Base-by-base conservation (phyloP, 2,888 invertebrate genomes). In the Plutella xylostella region DNA sequence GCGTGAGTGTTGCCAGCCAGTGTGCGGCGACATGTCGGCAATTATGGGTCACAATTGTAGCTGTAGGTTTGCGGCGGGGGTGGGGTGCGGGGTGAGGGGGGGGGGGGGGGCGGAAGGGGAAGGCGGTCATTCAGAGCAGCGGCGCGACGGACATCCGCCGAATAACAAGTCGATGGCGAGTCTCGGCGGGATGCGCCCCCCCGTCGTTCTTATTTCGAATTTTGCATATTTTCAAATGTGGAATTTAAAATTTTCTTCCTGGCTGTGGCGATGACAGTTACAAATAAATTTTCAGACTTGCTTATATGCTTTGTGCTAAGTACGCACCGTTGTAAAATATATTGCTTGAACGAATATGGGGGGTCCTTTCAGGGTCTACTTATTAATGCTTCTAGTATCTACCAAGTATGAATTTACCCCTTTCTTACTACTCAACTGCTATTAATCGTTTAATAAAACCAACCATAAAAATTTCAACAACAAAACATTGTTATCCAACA, bases 91-190 rank as follows among this genome's bases (percentile, higher is more conserved):
- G 50, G 47, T 59, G 51, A 59, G 52, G 58, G 57, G 56, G 51
- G 56, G 57, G 52, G 48, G 51, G 58, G 55, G 65, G 68, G 64
- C 69, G 78, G 76, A 72, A 76, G 68, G 74, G 82, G 82, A 79
- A 78, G 78, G 70, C 78, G 83, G 83, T 83, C 83, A 83, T 83
- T 83, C 79, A 77, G 79, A 73, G 77, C 79, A 77, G 78, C 82
- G 78, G 80, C 78, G 79, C 80, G 76, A 73, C 84, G 84, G 83
- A 84, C 84, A 73, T 84, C 84, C 83, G 83, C 79, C 80, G 84
- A 80, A 83, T 84, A 84, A 83, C 84, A 84, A 84, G 78, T 79
- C 80, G 77, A 78, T 79, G 78, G 74, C 72, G 72, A 73, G 60
- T 73, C 67, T 63, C 64, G 28, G n/a, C 37, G 37, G 19, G 19